Conservation (phyloP, 2,113 vertebrate genomes). For the Seriola aureovittata region DNA sequence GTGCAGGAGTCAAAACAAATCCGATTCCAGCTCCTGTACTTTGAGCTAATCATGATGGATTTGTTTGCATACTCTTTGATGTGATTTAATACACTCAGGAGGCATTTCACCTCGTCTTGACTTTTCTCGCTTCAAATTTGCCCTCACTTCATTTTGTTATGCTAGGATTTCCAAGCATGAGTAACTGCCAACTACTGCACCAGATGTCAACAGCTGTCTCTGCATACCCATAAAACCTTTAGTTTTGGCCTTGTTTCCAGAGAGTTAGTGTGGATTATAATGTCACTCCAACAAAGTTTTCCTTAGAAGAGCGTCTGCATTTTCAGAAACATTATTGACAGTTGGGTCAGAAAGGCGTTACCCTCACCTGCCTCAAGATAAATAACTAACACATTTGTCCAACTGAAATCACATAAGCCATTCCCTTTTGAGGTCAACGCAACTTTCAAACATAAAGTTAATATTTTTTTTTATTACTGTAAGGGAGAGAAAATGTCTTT, state of each 20-base stretch:
- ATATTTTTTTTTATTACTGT: background rate
- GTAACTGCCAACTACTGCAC: slow-evolving; percentile 45
- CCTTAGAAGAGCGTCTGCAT: background rate
- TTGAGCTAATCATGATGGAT: slow-evolving; percentile 63
- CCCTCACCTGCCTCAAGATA: background rate
- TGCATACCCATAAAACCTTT: slow-evolving; percentile 11
- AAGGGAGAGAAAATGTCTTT: background rate
- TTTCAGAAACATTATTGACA: slow-evolving; percentile 3
- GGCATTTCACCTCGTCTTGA: slow-evolving; percentile 59
- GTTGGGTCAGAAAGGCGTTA: background rate
- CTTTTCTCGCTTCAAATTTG: slow-evolving; percentile 47
- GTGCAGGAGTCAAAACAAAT: slow-evolving; percentile 63
- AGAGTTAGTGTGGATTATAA: slow-evolving; percentile 31
- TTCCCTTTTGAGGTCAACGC: background rate
- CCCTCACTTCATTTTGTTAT: slow-evolving; percentile 50
- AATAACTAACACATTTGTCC: background rate
- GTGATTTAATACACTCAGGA: slow-evolving; percentile 65
- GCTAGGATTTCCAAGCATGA: slow-evolving; percentile 48
- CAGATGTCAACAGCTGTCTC: slow-evolving; percentile 41
- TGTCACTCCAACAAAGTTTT: slow-evolving; percentile 31
- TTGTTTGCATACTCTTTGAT: slow-evolving; percentile 62
- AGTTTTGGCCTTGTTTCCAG: slow-evolving; percentile 43
- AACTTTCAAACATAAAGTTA: background rate
- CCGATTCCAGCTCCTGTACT: slow-evolving; percentile 48
- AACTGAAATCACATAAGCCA: background rate